Evolutionary conservation across 2,113 vertebrate genomes (phyloP).

Genomic region (Dendropsophus ebraccatus): DNA sequence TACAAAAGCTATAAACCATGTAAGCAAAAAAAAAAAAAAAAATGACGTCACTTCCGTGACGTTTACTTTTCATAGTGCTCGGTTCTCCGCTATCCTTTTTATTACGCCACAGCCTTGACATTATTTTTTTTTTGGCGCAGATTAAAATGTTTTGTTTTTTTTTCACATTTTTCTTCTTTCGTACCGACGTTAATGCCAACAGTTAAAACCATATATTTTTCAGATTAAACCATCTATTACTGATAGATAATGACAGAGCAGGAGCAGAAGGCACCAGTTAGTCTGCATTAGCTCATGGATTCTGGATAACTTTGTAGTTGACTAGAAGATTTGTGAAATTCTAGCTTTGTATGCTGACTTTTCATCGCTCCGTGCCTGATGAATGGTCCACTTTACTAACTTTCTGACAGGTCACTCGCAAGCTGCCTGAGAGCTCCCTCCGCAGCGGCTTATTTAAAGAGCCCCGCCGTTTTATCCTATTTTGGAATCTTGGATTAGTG

Average conservation of each 20-base stretch:
- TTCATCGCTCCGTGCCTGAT: slow-evolving; percentile 61
- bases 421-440: slow-evolving; percentile 9
- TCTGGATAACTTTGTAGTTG: slow-evolving; percentile 70
- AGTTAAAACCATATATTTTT: slow-evolving; percentile 73
- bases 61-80: neutral
- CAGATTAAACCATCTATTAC: slow-evolving; percentile 74
- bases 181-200: slow-evolving; percentile 67
- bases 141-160: slow-evolving; percentile 64
- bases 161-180: slow-evolving; percentile 67
- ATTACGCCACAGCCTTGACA: slow-evolving; percentile 62
- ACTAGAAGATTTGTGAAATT: slow-evolving; percentile 66
- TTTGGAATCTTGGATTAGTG: slow-evolving; percentile 45
- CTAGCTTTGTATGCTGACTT: slow-evolving; percentile 60
- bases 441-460: slow-evolving; percentile 37
- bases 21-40: neutral
- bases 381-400: slow-evolving; percentile 57
- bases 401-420: slow-evolving; percentile 58
- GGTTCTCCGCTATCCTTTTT: neutral
- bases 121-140: slow-evolving; percentile 30
- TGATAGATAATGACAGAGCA: slow-evolving; percentile 77
- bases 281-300: slow-evolving; percentile 76
- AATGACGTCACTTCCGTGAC: neutral
- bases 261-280: slow-evolving; percentile 76
- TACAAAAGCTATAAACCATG: neutral
- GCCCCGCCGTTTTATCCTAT: slow-evolving; percentile 6